phyloP scores from a whole-genome alignment of 2,797 vertebrate species.

The Hyperoplus immaculatus region DNA sequence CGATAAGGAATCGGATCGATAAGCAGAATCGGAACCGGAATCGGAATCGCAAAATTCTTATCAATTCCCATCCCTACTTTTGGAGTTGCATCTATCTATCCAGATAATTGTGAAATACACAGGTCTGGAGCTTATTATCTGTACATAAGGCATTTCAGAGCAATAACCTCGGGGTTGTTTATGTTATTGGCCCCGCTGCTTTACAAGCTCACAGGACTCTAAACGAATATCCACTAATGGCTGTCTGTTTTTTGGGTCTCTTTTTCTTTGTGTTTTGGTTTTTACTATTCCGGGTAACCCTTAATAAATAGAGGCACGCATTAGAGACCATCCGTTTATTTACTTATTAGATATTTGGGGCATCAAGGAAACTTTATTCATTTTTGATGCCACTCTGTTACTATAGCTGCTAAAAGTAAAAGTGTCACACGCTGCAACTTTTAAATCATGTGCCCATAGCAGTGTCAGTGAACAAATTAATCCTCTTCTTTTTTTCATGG shows the following conservation, averaged over 20 bases:
- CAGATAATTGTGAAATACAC: slow-evolving; percentile 2
- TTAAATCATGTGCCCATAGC: no score
- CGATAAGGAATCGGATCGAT: no score
- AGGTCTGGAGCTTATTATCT: slow-evolving; percentile 12
- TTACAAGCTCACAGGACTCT: background rate
- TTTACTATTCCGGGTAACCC: background rate
- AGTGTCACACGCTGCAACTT: background rate
- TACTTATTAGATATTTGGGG: background rate
- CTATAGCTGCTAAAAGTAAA: background rate
- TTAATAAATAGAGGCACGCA: background rate
- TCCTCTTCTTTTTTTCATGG: slow-evolving; percentile 1
- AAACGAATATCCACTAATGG: background rate
- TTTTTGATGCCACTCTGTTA: background rate
- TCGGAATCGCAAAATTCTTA: no score
- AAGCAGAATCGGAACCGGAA: no score
- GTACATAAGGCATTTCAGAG: background rate
- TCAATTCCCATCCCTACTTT: no score
- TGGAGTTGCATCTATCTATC: slow-evolving; percentile 17
- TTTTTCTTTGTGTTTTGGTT: background rate
- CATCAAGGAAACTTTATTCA: background rate
- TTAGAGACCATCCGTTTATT: background rate
- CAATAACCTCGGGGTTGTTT: slow-evolving; percentile 7
- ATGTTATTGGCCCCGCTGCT: background rate
- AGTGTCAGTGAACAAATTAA: background rate
- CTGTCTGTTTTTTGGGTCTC: background rate